These are phyloP conservation scores for Xestia rhomboidea DNA, from an alignment of 2,888 invertebrate species.

Conservation along the genomic window DNA sequence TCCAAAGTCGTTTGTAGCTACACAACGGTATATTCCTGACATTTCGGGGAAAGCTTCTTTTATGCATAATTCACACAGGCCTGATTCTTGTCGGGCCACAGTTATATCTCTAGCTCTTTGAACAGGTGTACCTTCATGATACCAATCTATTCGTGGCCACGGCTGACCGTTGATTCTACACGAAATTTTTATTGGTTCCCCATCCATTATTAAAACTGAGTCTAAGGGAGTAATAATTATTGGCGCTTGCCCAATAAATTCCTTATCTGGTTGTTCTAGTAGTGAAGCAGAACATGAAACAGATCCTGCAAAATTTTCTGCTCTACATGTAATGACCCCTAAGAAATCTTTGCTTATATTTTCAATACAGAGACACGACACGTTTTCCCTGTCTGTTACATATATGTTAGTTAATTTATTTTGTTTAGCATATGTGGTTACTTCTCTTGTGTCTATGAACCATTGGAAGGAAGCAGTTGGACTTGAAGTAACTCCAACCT, in stretches of 20 bases:
- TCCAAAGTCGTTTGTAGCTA: slow-evolving; percentile 95
- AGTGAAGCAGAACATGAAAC: slow-evolving; percentile 96
- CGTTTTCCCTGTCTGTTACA: slow-evolving; percentile 93
- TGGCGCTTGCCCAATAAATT: slow-evolving; percentile 90
- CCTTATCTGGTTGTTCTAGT: slow-evolving; percentile 90
- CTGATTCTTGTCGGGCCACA: slow-evolving; percentile 94
- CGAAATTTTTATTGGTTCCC: slow-evolving; percentile 94
- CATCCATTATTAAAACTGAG: slow-evolving; percentile 96
- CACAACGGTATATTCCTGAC: slow-evolving; percentile 96
- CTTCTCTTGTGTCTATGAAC: slow-evolving; percentile 94
- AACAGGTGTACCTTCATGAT: slow-evolving; percentile 93
- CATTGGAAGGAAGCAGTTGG: slow-evolving; percentile 96
- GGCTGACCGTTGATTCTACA: slow-evolving; percentile 95
- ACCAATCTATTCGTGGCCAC: slow-evolving; percentile 95
- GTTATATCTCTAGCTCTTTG: slow-evolving; percentile 94
- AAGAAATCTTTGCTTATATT: slow-evolving; percentile 92
- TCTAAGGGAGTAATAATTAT: slow-evolving; percentile 93
- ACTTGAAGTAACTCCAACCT: slow-evolving; percentile 94
- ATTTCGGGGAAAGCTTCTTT: slow-evolving; percentile 97
- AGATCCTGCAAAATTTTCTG: slow-evolving; percentile 97
- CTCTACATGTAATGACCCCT: slow-evolving; percentile 96
- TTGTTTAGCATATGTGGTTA: slow-evolving; percentile 89
- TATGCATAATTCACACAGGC: slow-evolving; percentile 94
- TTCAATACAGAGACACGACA: slow-evolving; percentile 94
- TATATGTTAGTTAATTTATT: slow-evolving; percentile 93